Base-by-base conservation (phyloP, 2,113 vertebrate species). In the Falco punctatus region DNA sequence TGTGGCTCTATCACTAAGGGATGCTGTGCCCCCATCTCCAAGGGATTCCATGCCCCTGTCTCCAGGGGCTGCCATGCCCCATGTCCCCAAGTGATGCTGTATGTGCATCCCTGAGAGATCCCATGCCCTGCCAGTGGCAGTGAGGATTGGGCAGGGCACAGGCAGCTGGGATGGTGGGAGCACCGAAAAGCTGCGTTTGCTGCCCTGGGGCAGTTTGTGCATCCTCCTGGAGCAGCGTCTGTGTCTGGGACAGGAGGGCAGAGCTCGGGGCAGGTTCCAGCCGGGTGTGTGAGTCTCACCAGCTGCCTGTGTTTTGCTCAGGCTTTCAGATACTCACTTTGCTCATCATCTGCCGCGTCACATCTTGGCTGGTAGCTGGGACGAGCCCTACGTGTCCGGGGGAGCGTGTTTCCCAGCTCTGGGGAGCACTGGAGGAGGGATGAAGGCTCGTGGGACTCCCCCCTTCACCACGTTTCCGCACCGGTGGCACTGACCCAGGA, bases 401-500 rank as follows among this genome's bases (percentile, higher is more conserved):
- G 35, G 14, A 80, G 46, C 8, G 1, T 0, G 1, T 81, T 74
- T 73, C 57, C 87, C 69, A 27, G n/a, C 69, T 61, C 62, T 1
- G 1, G 55, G 59, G 26, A 74, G 30, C 0, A 0, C 49, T 1
- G 0, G 27, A 80, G 32, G 46, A 20, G 28, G 0, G 27, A 80
- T 23, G 46, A 20, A 24, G 21, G 54, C 8, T 57, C 10, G 0
- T 2, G 33, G 75, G 27, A 6, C 40, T 64, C 20, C 24, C 55
- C 30, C 4, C 22, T 74, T 46, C 6, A 8, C 46, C 52, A 9
- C 6, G 0, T 71, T 67, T 33, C 55, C 7, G 1, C 71, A 11
- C 48, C 2, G 0, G 40, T 55, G 78, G 35, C 66, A 17, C 73
- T 33, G 66, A 19, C 74, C 46, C 52, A 4, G 9, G 28, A 64